These are phyloP conservation scores for Pelobates fuscus DNA, from an alignment of 2,113 vertebrate species.

Conservation along the genomic window DNA sequence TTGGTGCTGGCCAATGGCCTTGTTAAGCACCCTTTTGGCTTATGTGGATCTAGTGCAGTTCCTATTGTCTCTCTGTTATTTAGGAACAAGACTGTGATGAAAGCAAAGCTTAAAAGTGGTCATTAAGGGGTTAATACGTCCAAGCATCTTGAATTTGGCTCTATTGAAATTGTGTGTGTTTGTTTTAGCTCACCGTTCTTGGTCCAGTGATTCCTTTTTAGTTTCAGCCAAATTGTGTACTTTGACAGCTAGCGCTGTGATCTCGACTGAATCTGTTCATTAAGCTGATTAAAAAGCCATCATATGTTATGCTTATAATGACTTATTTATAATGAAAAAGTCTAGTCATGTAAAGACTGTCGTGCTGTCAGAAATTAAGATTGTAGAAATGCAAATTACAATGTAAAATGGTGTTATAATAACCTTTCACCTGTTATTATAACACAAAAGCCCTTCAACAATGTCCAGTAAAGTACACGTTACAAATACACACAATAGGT, in stretches of 20 bases:
- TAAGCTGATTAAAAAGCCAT: slow-evolving; percentile 43
- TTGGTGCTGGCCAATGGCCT: no score
- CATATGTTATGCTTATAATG: slow-evolving; percentile 9
- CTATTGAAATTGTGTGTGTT: no score
- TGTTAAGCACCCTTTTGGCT: no score
- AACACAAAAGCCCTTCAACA: background rate
- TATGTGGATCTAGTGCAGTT: no score
- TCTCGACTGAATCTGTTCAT: slow-evolving; percentile 39
- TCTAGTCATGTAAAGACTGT: background rate
- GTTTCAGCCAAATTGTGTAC: background rate
- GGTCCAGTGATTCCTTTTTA: background rate
- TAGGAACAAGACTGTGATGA: no score
- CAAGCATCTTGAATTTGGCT: no score
- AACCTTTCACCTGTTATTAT: background rate
- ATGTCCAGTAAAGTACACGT: background rate
- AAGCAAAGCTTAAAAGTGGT: no score
- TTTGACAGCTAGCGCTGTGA: slow-evolving; percentile 12
- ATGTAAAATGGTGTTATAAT: background rate
- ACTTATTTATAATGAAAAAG: slow-evolving; percentile 29
- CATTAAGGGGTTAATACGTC: no score
- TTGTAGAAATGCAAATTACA: background rate
- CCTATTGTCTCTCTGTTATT: no score
- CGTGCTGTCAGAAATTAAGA: background rate
- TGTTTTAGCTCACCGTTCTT: background rate
- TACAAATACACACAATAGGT: background rate